These are phyloP conservation scores for Junonia oenone DNA, from an alignment of 2,888 invertebrate genomes.

Conservation along the genomic window DNA sequence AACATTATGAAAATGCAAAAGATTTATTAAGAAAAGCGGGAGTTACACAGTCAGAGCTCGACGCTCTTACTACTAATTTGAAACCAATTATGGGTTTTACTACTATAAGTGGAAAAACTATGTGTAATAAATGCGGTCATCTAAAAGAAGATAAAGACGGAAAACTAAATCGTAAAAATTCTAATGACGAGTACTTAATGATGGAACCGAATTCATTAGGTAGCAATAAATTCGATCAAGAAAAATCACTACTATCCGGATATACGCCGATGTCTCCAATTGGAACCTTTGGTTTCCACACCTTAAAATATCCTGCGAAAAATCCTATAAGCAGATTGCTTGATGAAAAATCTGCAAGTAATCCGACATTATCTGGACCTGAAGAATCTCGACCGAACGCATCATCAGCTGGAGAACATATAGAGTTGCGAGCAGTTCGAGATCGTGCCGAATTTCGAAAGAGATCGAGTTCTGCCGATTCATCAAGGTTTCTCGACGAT, in stretches of 20 bases:
- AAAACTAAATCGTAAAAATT: constrained; percentile 23
- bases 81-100: constrained; percentile 45
- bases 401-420: constrained; percentile 17
- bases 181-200: constrained; percentile 82
- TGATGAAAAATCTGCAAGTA: constrained; percentile 83
- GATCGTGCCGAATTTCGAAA: constrained; percentile 59
- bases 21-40: constrained; percentile 81
- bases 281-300: constrained; percentile 63
- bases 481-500: constrained; percentile 83
- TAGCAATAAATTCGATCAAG: constrained; percentile 40
- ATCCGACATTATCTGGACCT: constrained; percentile 81
- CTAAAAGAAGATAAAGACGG: constrained; percentile 38
- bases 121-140: constrained; percentile 83
- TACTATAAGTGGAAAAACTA: constrained; percentile 50
- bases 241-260: constrained; percentile 58
- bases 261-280: constrained; percentile 89
- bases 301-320: constrained; percentile 54
- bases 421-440: constrained; percentile 20
- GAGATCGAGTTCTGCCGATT: constrained; percentile 87
- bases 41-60: constrained; percentile 71
- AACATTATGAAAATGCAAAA: constrained; percentile 89
- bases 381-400: constrained; percentile 31
- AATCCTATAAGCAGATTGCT: constrained; percentile 49
- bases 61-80: constrained; percentile 63
- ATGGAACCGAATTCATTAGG: constrained; percentile 81